Conservation (phyloP, 1,140 invertebrate genomes). For the Trachymyrmex septentrionalis region DNA sequence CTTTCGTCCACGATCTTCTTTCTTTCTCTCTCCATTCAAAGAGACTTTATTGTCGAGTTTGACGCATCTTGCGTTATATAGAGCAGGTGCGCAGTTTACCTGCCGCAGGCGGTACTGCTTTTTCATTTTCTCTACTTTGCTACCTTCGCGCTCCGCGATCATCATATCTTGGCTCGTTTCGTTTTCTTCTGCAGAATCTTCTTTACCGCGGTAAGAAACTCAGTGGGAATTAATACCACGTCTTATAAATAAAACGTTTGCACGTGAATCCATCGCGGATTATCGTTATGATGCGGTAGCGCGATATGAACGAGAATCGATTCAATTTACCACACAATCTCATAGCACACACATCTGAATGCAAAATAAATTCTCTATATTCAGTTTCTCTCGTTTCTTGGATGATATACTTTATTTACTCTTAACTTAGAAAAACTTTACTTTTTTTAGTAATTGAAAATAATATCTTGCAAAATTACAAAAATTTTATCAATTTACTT, state of each 20-base stretch:
- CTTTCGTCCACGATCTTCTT: slow-evolving; percentile 14
- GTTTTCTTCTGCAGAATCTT: slow-evolving; percentile 28
- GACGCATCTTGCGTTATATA: slow-evolving; percentile 69
- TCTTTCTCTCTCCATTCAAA: slow-evolving; percentile 29
- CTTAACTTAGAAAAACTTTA: not conserved
- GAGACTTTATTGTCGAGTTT: slow-evolving; percentile 54
- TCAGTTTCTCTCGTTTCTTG: not conserved
- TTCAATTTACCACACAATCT: slow-evolving; percentile 14
- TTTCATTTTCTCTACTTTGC: slow-evolving; percentile 71
- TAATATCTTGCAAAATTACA: not conserved
- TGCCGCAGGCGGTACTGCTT: slow-evolving; percentile 75
- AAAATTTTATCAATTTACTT: not conserved
- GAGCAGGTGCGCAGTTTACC: slow-evolving; percentile 76
- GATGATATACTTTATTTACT: not conserved
- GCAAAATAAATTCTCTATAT: slow-evolving; percentile 1
- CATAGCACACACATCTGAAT: not conserved
- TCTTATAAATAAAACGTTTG: slow-evolving; percentile 70
- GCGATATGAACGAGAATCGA: not conserved
- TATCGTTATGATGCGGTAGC: slow-evolving; percentile 39
- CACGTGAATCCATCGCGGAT: slow-evolving; percentile 29
- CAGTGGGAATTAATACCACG: slow-evolving; percentile 62
- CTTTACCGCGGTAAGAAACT: not conserved
- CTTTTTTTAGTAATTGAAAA: not conserved
- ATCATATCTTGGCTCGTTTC: slow-evolving; percentile 45
- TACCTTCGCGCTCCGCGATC: slow-evolving; percentile 58